A percentile compares a stretch with the other conserved stretches of the same genome.
phyloP scores from a whole-genome alignment of 2,113 vertebrate species.

The Ictalurus furcatus region DNA sequence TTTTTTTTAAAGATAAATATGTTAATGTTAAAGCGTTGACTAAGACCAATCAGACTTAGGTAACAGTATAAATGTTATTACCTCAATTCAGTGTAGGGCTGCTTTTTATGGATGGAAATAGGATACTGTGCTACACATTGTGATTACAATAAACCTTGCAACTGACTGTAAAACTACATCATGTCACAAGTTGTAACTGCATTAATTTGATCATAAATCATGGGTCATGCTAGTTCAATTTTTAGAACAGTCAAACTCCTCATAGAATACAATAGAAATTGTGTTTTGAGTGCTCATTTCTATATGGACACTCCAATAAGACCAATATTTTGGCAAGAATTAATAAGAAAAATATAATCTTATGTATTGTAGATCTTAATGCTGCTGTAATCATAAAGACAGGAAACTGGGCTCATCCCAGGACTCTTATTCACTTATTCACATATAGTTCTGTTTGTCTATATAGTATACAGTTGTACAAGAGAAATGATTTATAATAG shows the following conservation, averaged over 20 bases:
- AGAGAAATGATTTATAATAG: neutral
- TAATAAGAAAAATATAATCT: neutral
- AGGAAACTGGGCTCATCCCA: neutral
- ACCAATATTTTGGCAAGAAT: neutral
- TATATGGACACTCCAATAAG: no score
- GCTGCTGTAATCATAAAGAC: neutral
- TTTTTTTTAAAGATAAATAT: neutral
- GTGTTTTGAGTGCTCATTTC: no score
- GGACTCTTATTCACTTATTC: neutral
- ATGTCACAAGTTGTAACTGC: neutral
- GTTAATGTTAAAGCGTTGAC: neutral
- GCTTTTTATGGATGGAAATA: neutral
- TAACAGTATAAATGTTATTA: neutral
- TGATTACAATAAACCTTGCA: neutral
- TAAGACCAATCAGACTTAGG: neutral
- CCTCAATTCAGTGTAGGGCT: neutral
- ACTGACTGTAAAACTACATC: neutral
- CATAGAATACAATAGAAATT: neutral
- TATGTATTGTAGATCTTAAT: neutral
- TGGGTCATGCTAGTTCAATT: neutral
- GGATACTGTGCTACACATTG: neutral
- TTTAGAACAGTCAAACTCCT: neutral
- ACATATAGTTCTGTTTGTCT: neutral
- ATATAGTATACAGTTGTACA: neutral
- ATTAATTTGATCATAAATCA: neutral